A percentile compares a stretch with the other conserved stretches of the same genome.
These are phyloP conservation scores for Mastomys coucha DNA, from an alignment of 2,113 vertebrate genomes.

Conservation along the genomic window DNA sequence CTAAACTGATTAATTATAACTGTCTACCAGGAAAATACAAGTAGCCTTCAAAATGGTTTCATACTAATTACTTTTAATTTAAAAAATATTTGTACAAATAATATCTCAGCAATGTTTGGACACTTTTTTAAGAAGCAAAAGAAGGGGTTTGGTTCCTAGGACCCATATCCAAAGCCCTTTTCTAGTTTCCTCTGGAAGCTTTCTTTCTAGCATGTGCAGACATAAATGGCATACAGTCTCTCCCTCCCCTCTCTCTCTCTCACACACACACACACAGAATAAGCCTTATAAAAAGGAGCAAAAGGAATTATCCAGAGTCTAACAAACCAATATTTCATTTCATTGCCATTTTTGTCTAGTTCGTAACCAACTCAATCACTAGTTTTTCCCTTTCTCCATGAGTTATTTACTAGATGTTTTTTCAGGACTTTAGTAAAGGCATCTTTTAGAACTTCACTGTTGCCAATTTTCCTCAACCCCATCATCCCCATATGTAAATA, in stretches of 20 bases:
- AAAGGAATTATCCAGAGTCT: neutral
- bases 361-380: neutral
- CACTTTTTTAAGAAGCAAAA: conserved; percentile 33
- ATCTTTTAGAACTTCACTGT: conserved; percentile 95
- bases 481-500: conserved; percentile 88
- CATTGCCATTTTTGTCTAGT: neutral
- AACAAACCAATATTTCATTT: neutral
- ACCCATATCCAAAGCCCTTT: neutral
- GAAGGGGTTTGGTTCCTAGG: neutral
- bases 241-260: too few relatives aligned
- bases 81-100: conserved; percentile 22
- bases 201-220: too few relatives aligned
- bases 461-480: conserved; percentile 95
- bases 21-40: conserved; percentile 34
- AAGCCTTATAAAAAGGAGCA: neutral
- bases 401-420: conserved; percentile 86
- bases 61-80: conserved; percentile 56
- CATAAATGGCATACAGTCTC: neutral
- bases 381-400: conserved; percentile 65
- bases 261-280: neutral
- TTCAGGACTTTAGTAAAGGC: conserved; percentile 95
- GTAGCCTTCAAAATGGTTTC: neutral
- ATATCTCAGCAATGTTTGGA: conserved; percentile 35
- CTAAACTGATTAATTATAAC: conserved; percentile 1
- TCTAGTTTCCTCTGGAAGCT: neutral